Evolutionary conservation across 2,113 vertebrate species (phyloP), one percentile per base, ranked within the genome.

Genomic region (Lasiurus borealis): DNA sequence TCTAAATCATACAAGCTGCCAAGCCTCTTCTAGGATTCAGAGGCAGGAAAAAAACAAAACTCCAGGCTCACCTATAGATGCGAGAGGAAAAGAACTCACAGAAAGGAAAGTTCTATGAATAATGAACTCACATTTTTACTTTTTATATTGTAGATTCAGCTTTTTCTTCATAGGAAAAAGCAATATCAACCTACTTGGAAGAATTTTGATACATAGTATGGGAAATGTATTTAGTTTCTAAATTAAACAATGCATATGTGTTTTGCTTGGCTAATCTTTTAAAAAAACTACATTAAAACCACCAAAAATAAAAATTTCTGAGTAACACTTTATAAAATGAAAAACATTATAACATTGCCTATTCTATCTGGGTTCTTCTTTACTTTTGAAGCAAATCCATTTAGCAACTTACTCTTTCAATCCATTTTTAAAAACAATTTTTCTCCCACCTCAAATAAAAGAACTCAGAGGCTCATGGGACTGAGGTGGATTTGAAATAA

Each of bases 21-120:
- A 16, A 71, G 18, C 4, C 64, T 90, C 27, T 71, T 85, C 91
- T 36, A 88, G 64, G 50, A 96, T 92, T 80, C 57, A 21, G 44
- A 36, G 11, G 54, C 23, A 25, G 14, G 21, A 64, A 44, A 23
- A 69, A 87, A 8, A 31, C 15, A 89, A 88, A 91, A 91, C 19
- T 91, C 46, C 15, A 94, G 64, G 10, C 40, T 94, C 21, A 64
- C 14, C 85, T 90, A 93, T 16, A 73, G 78, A 92, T 80, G 19
- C 4, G 69, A 77, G 77, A 93, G n/a, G 50, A 86, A 93, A 96
- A 94, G n/a, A 80, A 68, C 29, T 62, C 46, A 90, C 48, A 80
- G 78, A 93, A 90, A 92, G 76, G 69, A 91, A 90, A 92, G 93
- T 80, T 81, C 86, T 91, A 76, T 95, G 77, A 97, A 93, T 94